Evolutionary conservation across 2,888 invertebrate species (phyloP), one percentile per base, ranked within the genome.

Genomic region (Physocephala rufipes): DNA sequence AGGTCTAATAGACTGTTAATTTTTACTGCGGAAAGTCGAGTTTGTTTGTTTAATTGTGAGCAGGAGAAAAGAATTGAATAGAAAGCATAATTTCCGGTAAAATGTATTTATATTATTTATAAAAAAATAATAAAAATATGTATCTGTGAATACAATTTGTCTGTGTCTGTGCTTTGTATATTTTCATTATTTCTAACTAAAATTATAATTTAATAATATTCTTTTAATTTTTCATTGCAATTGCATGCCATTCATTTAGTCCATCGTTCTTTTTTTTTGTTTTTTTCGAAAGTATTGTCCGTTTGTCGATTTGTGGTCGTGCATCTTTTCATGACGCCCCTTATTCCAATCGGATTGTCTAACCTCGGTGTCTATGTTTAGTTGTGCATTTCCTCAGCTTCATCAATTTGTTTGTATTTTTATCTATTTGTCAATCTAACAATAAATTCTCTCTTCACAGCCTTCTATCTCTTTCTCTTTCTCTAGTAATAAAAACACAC

Each of bases 81-180:
- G 61, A 62, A 68, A 68, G 61, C 68, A 61, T 68, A 62, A 68
- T 49, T 68, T 68, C 62, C 68, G n/a, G 21, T n/a, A 63, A 26
- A 63, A n/a, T 16, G 24, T 24, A 19, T 15, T 36, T 36, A n/a
- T 36, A 7, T 36, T 7, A 36, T 58, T 28, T 24, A 28, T 12
- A 66, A 66, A 28, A n/a, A 26, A 65, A 51, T 24, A 24, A 36
- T 51, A 49, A 65, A 21, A n/a, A 28, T 72, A 49, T 65, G 45
- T 12, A 1, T 49, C 9, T 59, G 28, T 61, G 47, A 16, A 16
- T 62, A n/a, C n/a, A n/a, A n/a, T n/a, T n/a, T n/a, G n/a, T n/a
- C n/a, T n/a, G n/a, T n/a, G n/a, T n/a, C n/a, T n/a, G n/a, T n/a
- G n/a, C n/a, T n/a, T n/a, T n/a, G n/a, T n/a, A n/a, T n/a, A n/a